Evolutionary conservation across 2,888 invertebrate species (phyloP).

Genomic region (Hirtodrosophila alboralis): DNA sequence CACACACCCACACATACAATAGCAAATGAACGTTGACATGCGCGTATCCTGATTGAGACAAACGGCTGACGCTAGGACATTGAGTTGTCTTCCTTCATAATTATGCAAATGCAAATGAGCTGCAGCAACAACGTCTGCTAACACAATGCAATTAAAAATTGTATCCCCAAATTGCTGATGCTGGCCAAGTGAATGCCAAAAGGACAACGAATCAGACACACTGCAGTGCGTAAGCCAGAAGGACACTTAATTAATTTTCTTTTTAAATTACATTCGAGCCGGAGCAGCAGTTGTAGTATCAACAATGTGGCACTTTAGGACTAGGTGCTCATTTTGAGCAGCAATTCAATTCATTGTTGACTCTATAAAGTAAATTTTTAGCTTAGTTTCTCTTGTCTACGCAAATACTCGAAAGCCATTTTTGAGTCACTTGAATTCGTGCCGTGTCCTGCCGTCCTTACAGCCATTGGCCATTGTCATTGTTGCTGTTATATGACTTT

Average conservation of each 20-base stretch:
- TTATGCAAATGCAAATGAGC: conserved; percentile 71
- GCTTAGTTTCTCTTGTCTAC: conserved; percentile 3
- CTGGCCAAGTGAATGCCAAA: conserved; percentile 7
- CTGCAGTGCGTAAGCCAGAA: conserved; percentile 15
- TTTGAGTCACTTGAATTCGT: conserved; percentile 17
- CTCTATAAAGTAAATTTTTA: conserved; percentile 56
- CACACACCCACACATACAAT: conserved; percentile 43
- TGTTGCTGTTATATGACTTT: conserved; percentile 45
- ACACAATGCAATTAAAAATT: conserved; percentile 67
- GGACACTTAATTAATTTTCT: conserved; percentile 73
- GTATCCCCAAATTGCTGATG: conserved; percentile 55
- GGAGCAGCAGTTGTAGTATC: conserved; percentile 59
- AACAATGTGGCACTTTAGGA: conserved; percentile 36
- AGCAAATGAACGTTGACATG: conserved; percentile 77
- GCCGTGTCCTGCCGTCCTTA: conserved; percentile 17
- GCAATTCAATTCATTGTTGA: conserved; percentile 71
- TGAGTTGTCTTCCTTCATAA: conserved; percentile 32
- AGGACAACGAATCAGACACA: conserved; percentile 14
- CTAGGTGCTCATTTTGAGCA: conserved; percentile 49
- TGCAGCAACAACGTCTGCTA: conserved; percentile 22
- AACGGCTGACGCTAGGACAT: conserved; percentile 49
- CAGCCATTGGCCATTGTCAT: conserved; percentile 31
- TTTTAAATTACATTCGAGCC: conserved; percentile 66
- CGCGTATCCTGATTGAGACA: conserved; percentile 67
- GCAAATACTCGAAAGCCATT: conserved; percentile 43